These are phyloP conservation scores for Arctopsyche grandis DNA, from an alignment of 1,140 invertebrate genomes.

Conservation along the genomic window DNA sequence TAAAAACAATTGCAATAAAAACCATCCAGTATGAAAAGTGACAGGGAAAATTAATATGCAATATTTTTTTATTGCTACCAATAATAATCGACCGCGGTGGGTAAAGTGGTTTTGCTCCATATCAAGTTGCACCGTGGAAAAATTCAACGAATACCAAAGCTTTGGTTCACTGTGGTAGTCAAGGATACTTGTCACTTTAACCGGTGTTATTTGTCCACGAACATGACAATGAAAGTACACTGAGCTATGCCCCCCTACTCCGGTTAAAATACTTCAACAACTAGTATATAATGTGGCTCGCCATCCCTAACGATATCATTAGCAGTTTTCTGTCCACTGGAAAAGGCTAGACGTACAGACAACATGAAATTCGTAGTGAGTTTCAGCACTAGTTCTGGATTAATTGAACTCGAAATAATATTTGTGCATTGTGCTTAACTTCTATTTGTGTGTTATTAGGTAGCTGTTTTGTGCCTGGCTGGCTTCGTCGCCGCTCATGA, in stretches of 20 bases:
- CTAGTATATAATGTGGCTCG: conserved; percentile 12
- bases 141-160: conserved; percentile 17
- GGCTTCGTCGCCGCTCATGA: conserved; percentile 34
- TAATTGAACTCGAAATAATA: neutral
- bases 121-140: conserved; percentile 9
- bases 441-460: conserved; percentile 13
- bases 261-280: neutral
- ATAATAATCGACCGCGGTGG: neutral
- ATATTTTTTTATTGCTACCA: neutral
- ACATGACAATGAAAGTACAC: conserved; percentile 23
- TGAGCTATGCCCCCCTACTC: conserved; percentile 1
- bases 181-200: neutral
- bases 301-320: conserved; percentile 7
- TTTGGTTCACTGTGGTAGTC: neutral
- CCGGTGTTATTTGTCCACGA: neutral
- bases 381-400: neutral
- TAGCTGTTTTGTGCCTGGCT: conserved; percentile 27
- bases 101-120: neutral
- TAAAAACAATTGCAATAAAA: no score
- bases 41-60: neutral
- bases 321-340: conserved; percentile 31
- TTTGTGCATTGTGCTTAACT: neutral
- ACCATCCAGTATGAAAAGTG: no score
- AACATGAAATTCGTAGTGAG: conserved; percentile 38
- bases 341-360: conserved; percentile 27